These are phyloP conservation scores for Meloidogyne hapla DNA, from an alignment of 1,140 invertebrate species.

Conservation along the genomic window DNA sequence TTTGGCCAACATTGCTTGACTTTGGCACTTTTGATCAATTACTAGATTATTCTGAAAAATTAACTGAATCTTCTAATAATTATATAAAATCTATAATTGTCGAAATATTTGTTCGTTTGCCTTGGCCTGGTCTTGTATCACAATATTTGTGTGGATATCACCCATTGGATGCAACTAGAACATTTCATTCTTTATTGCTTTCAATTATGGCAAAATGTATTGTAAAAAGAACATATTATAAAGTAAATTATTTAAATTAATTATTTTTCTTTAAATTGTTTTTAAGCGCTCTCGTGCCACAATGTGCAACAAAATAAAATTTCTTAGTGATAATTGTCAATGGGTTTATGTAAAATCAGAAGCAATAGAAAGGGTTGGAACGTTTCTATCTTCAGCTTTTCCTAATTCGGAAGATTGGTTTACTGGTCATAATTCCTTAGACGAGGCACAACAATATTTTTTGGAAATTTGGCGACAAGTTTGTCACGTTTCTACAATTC, in stretches of 20 bases:
- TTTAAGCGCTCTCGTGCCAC: conserved; percentile 43
- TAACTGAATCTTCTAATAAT: neutral
- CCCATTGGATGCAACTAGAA: conserved; percentile 40
- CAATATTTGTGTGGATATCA: conserved; percentile 35
- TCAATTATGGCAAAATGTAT: conserved; percentile 34
- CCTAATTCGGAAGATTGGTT: conserved; percentile 29
- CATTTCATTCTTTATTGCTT: conserved; percentile 46
- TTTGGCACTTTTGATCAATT: conserved; percentile 37
- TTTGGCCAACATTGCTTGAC: conserved; percentile 49
- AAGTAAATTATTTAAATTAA: conserved; percentile 20
- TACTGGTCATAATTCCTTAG: conserved; percentile 1
- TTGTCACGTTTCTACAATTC: conserved; percentile 33
- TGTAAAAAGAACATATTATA: conserved; percentile 36
- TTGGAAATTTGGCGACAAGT: conserved; percentile 41
- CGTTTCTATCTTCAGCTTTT: conserved; percentile 35
- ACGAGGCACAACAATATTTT: conserved; percentile 20
- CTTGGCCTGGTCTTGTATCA: conserved; percentile 37
- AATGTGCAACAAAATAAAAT: conserved; percentile 36
- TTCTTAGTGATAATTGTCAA: conserved; percentile 25
- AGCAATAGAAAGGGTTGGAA: conserved; percentile 32
- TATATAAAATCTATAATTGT: conserved; percentile 28
- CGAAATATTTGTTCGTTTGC: conserved; percentile 42
- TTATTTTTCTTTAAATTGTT: neutral
- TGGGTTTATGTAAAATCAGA: conserved; percentile 47
- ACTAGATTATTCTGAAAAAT: conserved; percentile 27